These are phyloP conservation scores for Cotesia glomerata DNA, from an alignment of 1,140 invertebrate genomes.

Conservation along the genomic window DNA sequence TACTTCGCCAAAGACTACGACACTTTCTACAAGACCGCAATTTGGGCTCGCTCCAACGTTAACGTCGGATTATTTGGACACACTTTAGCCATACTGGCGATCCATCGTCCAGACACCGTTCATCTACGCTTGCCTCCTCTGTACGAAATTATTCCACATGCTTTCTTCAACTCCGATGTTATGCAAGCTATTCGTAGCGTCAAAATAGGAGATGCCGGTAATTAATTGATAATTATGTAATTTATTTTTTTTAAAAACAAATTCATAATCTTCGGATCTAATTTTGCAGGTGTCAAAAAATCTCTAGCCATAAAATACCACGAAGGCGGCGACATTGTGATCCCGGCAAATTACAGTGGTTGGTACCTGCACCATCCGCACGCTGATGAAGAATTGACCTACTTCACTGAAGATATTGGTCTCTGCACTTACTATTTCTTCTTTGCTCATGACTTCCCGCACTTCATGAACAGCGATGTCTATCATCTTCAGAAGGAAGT, in stretches of 20 bases:
- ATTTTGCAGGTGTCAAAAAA: slow-evolving; percentile 32
- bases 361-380: slow-evolving; percentile 61
- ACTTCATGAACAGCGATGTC: slow-evolving; percentile 65
- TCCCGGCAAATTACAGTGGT: slow-evolving; percentile 62
- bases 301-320: slow-evolving; percentile 27
- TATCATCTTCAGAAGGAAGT: slow-evolving; percentile 62
- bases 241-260: too few relatives aligned
- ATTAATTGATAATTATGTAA: slow-evolving; percentile 11
- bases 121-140: slow-evolving; percentile 69
- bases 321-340: slow-evolving; percentile 37
- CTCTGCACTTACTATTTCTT: slow-evolving; percentile 74
- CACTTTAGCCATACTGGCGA: slow-evolving; percentile 66
- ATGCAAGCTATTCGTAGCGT: slow-evolving; percentile 67
- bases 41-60: slow-evolving; percentile 68
- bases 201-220: slow-evolving; percentile 54
- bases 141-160: slow-evolving; percentile 73
- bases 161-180: slow-evolving; percentile 67
- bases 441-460: slow-evolving; percentile 68
- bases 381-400: slow-evolving; percentile 64
- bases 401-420: slow-evolving; percentile 74
- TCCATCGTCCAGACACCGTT: slow-evolving; percentile 69
- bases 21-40: slow-evolving; percentile 55
- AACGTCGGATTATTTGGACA: slow-evolving; percentile 73
- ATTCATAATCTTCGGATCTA: too few relatives aligned
- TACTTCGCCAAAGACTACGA: slow-evolving; percentile 70